phyloP scores from a whole-genome alignment of 2,797 vertebrate genomes.

The Paedocypris micromegethes region DNA sequence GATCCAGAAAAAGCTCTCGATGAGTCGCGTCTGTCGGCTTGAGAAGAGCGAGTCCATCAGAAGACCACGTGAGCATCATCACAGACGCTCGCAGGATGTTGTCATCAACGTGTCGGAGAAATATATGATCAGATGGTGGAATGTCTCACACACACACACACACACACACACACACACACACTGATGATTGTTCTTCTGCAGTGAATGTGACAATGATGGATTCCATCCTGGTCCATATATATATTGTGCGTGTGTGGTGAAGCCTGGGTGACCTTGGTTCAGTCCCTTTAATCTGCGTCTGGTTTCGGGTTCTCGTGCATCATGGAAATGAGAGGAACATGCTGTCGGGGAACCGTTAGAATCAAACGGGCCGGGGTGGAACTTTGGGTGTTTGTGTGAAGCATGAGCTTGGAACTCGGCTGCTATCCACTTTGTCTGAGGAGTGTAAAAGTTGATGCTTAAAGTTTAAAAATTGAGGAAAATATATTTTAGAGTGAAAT shows the following conservation, averaged over 20 bases:
- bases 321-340: not conserved
- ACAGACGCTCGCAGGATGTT: not conserved
- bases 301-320: conserved; percentile 8
- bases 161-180: conserved; percentile 27
- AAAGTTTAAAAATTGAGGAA: no score
- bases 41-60: conserved; percentile 4
- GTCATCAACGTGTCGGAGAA: conserved; percentile 39
- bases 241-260: conserved; percentile 20
- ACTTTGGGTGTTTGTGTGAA: conserved; percentile 14
- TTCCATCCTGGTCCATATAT: conserved; percentile 12
- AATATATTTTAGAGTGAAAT: no score
- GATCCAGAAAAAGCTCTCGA: conserved; percentile 32
- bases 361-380: not conserved
- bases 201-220: conserved; percentile 27
- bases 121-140: conserved; percentile 36
- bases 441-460: no score
- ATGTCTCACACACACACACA: conserved; percentile 14
- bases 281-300: conserved; percentile 37
- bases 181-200: conserved; percentile 24
- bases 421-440: no score
- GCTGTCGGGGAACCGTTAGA: no score
- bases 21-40: conserved; percentile 30
- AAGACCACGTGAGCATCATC: no score
- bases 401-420: no score
- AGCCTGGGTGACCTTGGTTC: conserved; percentile 32